These are phyloP conservation scores for Drosophila lacteicornis DNA, from an alignment of 1,140 invertebrate species.

Conservation along the genomic window DNA sequence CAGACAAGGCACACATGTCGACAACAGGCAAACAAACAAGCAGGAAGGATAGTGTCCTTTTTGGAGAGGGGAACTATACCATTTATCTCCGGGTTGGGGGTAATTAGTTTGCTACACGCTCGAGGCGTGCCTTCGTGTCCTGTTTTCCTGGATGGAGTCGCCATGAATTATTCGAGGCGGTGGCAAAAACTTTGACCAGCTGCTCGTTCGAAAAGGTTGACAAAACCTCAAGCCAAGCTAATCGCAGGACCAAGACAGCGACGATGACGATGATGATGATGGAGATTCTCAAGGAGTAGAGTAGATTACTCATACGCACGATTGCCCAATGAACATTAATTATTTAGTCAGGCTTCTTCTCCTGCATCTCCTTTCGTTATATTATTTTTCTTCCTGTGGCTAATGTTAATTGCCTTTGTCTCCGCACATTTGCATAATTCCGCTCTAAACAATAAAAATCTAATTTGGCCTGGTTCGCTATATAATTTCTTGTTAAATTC, in stretches of 20 bases:
- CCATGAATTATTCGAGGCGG: slow-evolving; percentile 75
- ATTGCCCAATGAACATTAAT: slow-evolving; percentile 62
- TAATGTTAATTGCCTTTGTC: slow-evolving; percentile 74
- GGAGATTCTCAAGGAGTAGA: slow-evolving; percentile 27
- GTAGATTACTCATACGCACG: slow-evolving; percentile 81
- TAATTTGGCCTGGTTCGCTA: slow-evolving; percentile 66
- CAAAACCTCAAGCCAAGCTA: slow-evolving; percentile 55
- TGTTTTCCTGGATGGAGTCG: slow-evolving; percentile 14
- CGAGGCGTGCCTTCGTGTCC: slow-evolving; percentile 59
- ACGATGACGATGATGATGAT: slow-evolving; percentile 24
- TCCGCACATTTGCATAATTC: slow-evolving; percentile 82
- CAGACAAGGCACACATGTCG: slow-evolving; percentile 57
- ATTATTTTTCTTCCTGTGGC: slow-evolving; percentile 1
- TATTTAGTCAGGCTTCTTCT: slow-evolving; percentile 38
- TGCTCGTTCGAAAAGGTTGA: slow-evolving; percentile 49
- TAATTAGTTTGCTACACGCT: slow-evolving; percentile 81
- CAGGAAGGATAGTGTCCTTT: slow-evolving; percentile 34
- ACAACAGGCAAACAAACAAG: slow-evolving; percentile 66
- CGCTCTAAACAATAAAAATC: slow-evolving; percentile 84
- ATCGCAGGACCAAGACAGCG: slow-evolving; percentile 65
- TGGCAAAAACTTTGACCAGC: slow-evolving; percentile 75
- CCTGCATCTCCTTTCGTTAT: too few species aligned
- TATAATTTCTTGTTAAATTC: slow-evolving; percentile 84
- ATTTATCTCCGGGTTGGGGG: slow-evolving; percentile 46
- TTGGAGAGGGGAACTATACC: neutral